A percentile compares a stretch with the other conserved stretches of the same genome.
Evolutionary conservation across 2,888 invertebrate species (phyloP).

Genomic region (Ochropacha duplaris): DNA sequence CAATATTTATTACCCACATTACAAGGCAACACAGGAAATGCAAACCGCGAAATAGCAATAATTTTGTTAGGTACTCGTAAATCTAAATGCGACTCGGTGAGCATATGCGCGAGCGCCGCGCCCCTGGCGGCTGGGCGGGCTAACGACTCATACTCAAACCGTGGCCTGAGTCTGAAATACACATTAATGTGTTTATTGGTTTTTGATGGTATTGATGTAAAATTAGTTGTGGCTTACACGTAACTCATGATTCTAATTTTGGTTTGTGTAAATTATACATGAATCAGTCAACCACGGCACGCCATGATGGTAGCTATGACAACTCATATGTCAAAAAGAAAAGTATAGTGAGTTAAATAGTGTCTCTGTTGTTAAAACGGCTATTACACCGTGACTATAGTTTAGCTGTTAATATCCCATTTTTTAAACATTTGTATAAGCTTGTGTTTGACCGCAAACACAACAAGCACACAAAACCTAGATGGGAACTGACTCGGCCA

Average conservation of each 20-base stretch:
- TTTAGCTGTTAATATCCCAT: too few relatives aligned
- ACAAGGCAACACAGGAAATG: background rate
- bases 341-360: too few relatives aligned
- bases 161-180: slow-evolving; percentile 9
- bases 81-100: slow-evolving; percentile 7
- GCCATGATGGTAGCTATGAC: too few relatives aligned
- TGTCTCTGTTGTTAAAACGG: too few relatives aligned
- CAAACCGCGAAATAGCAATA: slow-evolving; percentile 9
- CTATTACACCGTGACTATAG: too few relatives aligned
- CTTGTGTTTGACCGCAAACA: too few relatives aligned
- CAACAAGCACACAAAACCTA: too few relatives aligned
- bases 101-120: slow-evolving; percentile 15
- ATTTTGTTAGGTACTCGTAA: slow-evolving; percentile 17
- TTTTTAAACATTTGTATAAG: too few relatives aligned
- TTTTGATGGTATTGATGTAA: background rate
- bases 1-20: background rate
- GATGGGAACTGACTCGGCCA: too few relatives aligned
- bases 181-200: slow-evolving; percentile 2
- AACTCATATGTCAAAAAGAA: too few relatives aligned
- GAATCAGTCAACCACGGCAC: too few relatives aligned
- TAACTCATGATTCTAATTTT: background rate
- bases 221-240: background rate
- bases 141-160: slow-evolving; percentile 13
- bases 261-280: background rate
- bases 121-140: slow-evolving; percentile 10